Conservation (phyloP, 2,888 invertebrate species). For the Mantis religiosa region DNA sequence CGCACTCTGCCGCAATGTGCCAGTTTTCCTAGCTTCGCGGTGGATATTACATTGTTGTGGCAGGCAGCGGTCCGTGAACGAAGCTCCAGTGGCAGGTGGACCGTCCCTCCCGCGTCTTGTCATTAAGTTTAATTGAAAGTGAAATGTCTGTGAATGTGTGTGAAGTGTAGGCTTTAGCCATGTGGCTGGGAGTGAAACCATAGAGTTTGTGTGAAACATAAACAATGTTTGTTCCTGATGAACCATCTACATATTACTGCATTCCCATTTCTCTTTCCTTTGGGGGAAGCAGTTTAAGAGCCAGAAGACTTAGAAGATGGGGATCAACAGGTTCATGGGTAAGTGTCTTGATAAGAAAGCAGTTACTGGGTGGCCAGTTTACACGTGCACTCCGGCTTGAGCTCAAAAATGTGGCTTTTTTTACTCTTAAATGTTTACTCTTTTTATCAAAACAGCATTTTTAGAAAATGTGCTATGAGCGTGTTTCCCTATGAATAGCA, state of each 20-base stretch:
- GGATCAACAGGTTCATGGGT: constrained; percentile 74
- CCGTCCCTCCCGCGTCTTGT: no score
- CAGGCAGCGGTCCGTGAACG: not conserved
- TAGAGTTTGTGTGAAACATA: not conserved
- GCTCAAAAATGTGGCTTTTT: no score
- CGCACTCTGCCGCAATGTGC: not conserved
- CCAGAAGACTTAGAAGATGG: constrained; percentile 65
- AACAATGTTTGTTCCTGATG: constrained; percentile 28
- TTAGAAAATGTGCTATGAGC: no score
- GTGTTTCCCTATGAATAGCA: no score
- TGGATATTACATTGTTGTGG: not conserved
- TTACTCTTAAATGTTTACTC: no score
- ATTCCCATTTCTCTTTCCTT: constrained; percentile 56
- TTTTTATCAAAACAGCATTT: no score
- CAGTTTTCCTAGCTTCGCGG: no score
- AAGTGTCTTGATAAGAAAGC: constrained; percentile 37
- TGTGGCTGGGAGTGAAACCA: not conserved
- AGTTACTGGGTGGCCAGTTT: no score
- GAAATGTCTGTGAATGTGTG: no score
- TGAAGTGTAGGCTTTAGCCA: not conserved
- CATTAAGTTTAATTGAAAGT: no score
- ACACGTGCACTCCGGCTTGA: no score
- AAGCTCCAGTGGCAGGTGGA: not conserved
- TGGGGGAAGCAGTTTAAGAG: constrained; percentile 51
- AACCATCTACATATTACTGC: constrained; percentile 41